A percentile compares a stretch with the other conserved stretches of the same genome.
Conservation (phyloP, 2,113 vertebrate species). For the Limanda limanda region DNA sequence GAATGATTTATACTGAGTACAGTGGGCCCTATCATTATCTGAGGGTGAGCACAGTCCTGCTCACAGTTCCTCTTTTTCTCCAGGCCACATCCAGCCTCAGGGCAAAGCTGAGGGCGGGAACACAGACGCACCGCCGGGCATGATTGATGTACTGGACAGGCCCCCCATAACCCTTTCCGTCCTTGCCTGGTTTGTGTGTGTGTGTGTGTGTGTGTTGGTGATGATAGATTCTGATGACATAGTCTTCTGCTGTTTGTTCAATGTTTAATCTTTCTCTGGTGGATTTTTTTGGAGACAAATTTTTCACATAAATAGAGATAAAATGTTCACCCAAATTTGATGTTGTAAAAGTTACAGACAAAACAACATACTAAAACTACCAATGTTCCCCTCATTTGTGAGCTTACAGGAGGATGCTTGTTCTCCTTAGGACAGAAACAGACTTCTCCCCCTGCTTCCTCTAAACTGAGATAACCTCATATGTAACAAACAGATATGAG, state of each 20-base stretch:
- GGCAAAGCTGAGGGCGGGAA: slow-evolving; percentile 44
- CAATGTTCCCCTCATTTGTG: no score
- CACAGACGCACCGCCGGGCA: slow-evolving; percentile 23
- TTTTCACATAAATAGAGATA: not conserved
- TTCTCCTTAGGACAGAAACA: no score
- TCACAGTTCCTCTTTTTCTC: slow-evolving; percentile 48
- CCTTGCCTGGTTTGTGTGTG: slow-evolving; percentile 1
- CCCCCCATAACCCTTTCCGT: slow-evolving; percentile 25
- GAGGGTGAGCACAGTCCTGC: slow-evolving; percentile 60
- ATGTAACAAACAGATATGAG: no score
- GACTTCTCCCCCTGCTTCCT: no score
- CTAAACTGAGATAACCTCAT: no score
- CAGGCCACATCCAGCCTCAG: slow-evolving; percentile 47
- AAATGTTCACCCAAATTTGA: no score
- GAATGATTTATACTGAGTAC: slow-evolving; percentile 82
- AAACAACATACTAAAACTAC: no score
- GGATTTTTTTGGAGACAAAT: not conserved
- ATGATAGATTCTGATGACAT: not conserved
- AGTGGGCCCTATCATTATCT: slow-evolving; percentile 80
- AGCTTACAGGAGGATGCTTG: no score
- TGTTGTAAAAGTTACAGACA: no score
- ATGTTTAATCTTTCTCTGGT: no score
- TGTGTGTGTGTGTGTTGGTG: not conserved
- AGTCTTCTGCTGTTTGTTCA: not conserved
- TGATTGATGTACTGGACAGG: slow-evolving; percentile 72